phyloP scores from a whole-genome alignment of 2,113 vertebrate species.

The Eolophus roseicapilla region DNA sequence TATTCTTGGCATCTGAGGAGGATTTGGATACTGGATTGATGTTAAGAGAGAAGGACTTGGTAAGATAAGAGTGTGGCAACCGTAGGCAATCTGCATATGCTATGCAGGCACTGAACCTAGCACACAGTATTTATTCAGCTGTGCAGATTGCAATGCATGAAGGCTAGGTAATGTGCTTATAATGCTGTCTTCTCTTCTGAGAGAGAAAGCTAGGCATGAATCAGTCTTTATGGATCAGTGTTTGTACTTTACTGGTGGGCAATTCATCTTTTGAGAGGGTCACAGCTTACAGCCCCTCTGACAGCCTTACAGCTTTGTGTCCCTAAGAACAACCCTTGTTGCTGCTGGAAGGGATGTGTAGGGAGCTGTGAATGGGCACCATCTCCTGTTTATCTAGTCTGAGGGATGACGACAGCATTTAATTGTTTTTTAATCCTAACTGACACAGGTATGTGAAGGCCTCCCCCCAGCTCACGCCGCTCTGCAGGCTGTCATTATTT shows the following conservation, averaged over 20 bases:
- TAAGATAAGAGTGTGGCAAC: neutral
- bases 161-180: neutral
- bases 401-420: neutral
- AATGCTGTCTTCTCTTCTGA: neutral
- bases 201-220: neutral
- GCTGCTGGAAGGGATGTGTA: neutral
- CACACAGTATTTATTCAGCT: neutral
- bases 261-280: neutral
- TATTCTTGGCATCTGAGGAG: neutral
- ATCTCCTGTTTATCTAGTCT: neutral
- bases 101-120: neutral
- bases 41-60: neutral
- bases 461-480: neutral
- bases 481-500: slow-evolving; percentile 19
- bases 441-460: neutral
- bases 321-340: neutral
- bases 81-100: rapidly evolving
- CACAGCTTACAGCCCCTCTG: neutral
- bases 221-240: neutral
- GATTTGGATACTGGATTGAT: neutral
- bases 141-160: neutral
- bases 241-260: neutral
- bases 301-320: neutral
- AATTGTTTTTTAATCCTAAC: neutral
- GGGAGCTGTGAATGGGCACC: neutral